phyloP scores from a whole-genome alignment of 2,888 invertebrate species.

The Temnothorax ravouxi region DNA sequence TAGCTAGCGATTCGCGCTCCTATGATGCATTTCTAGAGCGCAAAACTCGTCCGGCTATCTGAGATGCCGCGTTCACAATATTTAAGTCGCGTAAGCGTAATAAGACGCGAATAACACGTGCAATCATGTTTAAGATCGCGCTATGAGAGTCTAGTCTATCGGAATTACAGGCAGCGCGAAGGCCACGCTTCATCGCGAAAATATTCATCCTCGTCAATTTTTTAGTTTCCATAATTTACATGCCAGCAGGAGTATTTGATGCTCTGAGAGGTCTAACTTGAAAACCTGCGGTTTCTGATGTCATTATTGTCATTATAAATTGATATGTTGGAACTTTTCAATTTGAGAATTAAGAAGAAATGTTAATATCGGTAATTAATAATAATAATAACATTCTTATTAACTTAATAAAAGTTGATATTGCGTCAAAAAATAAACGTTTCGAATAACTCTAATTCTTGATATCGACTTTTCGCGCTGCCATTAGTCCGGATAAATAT shows the following conservation, averaged over 20 bases:
- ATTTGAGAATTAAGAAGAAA: neutral
- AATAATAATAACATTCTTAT: neutral
- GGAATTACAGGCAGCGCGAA: neutral
- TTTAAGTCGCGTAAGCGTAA: constrained; percentile 51
- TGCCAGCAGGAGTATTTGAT: neutral
- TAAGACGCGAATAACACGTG: constrained; percentile 40
- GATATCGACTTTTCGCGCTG: neutral
- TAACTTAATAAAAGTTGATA: neutral
- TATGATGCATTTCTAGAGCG: constrained; percentile 42
- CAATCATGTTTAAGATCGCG: constrained; percentile 39
- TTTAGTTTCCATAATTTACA: neutral
- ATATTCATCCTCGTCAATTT: neutral
- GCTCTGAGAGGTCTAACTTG: neutral
- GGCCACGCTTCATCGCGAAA: neutral
- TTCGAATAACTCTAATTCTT: neutral
- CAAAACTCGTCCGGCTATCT: constrained; percentile 3
- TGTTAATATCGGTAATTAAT: neutral
- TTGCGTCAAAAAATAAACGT: neutral
- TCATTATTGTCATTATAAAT: too few species aligned
- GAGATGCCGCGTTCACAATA: constrained; percentile 38
- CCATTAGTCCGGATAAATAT: constrained; percentile 17
- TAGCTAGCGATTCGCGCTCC: constrained; percentile 7
- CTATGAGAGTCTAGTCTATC: constrained; percentile 31
- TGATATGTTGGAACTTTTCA: neutral
- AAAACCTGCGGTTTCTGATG: neutral